phyloP scores from a whole-genome alignment of 2,888 invertebrate genomes.

The Trilocha varians region DNA sequence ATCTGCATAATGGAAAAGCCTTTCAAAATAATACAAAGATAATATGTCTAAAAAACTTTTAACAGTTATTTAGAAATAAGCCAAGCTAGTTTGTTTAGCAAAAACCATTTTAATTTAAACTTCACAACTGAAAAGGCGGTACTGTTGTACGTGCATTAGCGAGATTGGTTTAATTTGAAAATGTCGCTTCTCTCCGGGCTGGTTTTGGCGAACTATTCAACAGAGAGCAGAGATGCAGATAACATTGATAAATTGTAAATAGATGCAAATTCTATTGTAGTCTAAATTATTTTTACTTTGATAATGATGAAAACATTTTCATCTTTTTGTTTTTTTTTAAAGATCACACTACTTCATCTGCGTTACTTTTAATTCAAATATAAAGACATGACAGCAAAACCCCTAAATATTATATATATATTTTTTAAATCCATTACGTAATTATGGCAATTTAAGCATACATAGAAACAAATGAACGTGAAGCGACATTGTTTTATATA shows the following conservation, averaged over 20 bases:
- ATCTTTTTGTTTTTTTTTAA: not conserved
- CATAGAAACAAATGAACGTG: too few relatives aligned
- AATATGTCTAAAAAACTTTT: too few relatives aligned
- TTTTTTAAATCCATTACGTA: too few relatives aligned
- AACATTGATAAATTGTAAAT: not conserved
- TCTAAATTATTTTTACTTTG: not conserved
- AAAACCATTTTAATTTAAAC: not conserved
- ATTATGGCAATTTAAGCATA: too few relatives aligned
- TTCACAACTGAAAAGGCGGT: not conserved
- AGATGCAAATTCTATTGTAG: not conserved
- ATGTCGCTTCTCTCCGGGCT: conserved; percentile 8
- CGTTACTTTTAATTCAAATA: too few relatives aligned
- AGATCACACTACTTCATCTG: too few relatives aligned
- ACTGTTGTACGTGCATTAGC: conserved; percentile 16
- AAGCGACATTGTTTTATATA: too few relatives aligned
- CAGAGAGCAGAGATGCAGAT: not conserved
- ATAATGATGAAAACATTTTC: not conserved
- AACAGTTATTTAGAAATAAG: too few relatives aligned
- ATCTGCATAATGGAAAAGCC: too few relatives aligned
- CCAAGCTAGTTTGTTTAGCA: not conserved
- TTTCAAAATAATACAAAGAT: too few relatives aligned
- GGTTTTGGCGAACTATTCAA: not conserved
- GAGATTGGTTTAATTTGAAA: conserved; percentile 24
- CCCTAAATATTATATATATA: too few relatives aligned
- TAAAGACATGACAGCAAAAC: too few relatives aligned